Percentiles rank a stretch among this genome's conserved stretches.
Evolutionary conservation across 2,888 invertebrate genomes (phyloP).

Genomic region (Lochmaea crataegi): DNA sequence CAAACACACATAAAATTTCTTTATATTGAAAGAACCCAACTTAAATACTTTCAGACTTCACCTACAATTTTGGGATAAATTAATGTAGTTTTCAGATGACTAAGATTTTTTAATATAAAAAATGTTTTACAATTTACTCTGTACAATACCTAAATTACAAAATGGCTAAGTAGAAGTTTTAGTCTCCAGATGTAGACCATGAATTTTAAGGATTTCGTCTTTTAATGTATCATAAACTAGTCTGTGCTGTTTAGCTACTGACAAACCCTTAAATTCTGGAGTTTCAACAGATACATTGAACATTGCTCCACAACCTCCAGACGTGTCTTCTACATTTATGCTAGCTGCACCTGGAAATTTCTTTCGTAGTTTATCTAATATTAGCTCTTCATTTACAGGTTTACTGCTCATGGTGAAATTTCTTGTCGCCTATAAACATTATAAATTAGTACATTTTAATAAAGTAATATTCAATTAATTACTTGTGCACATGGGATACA

Average conservation of each 20-base stretch:
- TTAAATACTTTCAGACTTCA: no score
- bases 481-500: constrained; percentile 10
- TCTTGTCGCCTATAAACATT: constrained; percentile 22
- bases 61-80: background rate
- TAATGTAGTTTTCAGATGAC: background rate
- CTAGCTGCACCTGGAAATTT: constrained; percentile 73
- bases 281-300: constrained; percentile 78
- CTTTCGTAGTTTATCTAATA: constrained; percentile 63
- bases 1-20: no score
- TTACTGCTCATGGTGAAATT: constrained; percentile 15
- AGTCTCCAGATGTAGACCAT: constrained; percentile 84
- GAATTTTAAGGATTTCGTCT: constrained; percentile 84
- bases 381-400: constrained; percentile 56
- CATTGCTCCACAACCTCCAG: constrained; percentile 87
- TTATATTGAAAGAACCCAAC: no score
- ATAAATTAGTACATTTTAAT: background rate
- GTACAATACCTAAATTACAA: background rate
- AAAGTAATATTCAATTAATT: constrained; percentile 4
- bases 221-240: constrained; percentile 79
- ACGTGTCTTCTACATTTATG: constrained; percentile 77
- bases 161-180: constrained; percentile 55
- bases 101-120: background rate
- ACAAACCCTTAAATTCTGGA: constrained; percentile 76
- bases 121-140: background rate
- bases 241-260: constrained; percentile 79